A percentile compares a stretch with the other conserved stretches of the same genome.
phyloP scores from a whole-genome alignment of 2,888 invertebrate species.

The Hybos culiciformis region DNA sequence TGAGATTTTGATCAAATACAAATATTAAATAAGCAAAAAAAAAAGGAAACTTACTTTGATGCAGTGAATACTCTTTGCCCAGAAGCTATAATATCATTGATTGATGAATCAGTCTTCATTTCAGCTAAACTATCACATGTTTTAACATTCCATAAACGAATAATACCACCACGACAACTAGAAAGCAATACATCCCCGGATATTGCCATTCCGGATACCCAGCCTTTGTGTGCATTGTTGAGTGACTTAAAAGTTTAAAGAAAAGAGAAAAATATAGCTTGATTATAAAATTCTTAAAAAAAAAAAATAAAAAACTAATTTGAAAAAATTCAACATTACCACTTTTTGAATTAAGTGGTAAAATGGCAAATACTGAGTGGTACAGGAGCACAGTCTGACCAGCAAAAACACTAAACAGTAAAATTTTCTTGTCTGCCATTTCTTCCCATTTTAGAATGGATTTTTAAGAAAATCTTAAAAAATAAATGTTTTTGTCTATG shows the following conservation, averaged over 20 bases:
- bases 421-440: no score
- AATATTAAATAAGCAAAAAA: no score
- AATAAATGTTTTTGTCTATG: no score
- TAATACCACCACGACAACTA: constrained; percentile 61
- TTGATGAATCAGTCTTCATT: constrained; percentile 52
- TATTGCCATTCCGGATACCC: constrained; percentile 64
- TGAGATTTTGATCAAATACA: no score
- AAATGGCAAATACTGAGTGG: no score
- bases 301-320: neutral
- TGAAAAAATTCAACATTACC: neutral
- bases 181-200: constrained; percentile 46
- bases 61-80: constrained; percentile 61
- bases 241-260: constrained; percentile 39
- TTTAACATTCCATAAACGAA: constrained; percentile 62
- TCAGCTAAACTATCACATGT: constrained; percentile 51
- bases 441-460: no score
- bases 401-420: no score
- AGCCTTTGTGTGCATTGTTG: constrained; percentile 76
- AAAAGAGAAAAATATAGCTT: neutral
- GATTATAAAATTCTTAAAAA: no score
- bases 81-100: constrained; percentile 54
- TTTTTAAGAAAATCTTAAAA: no score
- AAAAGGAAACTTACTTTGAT: constrained; percentile 59
- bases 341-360: neutral
- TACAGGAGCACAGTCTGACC: no score